Evolutionary conservation across 2,797 vertebrate species (phyloP).

Genomic region (Sebastes glaucus): DNA sequence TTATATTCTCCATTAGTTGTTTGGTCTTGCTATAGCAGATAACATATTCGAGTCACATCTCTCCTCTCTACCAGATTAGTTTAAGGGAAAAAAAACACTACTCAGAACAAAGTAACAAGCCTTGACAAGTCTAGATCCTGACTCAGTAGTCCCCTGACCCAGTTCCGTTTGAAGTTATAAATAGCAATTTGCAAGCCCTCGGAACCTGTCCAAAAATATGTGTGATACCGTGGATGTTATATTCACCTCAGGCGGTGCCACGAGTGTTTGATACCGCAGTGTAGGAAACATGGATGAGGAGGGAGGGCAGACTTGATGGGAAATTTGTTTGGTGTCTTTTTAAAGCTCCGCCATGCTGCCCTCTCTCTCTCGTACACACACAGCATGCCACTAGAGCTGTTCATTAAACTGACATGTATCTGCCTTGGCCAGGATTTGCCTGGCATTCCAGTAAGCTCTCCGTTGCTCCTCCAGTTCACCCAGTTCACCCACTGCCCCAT

Average conservation of each 20-base stretch:
- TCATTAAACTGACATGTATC: constrained; percentile 57
- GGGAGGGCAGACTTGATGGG: neutral
- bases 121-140: constrained; percentile 2
- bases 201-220: neutral
- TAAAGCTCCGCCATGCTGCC: constrained; percentile 11
- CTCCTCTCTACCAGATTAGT: neutral
- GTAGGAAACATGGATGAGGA: neutral
- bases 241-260: neutral
- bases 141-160: neutral
- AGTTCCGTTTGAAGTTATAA: constrained; percentile 22
- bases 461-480: neutral
- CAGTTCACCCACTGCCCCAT: neutral
- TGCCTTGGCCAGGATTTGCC: constrained; percentile 28
- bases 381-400: constrained; percentile 17
- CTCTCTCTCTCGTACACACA: neutral
- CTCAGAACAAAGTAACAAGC: neutral
- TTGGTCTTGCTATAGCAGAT: neutral
- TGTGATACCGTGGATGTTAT: neutral
- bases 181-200: constrained; percentile 3
- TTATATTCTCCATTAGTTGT: too few relatives aligned
- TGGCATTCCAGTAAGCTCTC: constrained; percentile 19
- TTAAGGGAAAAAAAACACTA: neutral
- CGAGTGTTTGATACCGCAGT: neutral
- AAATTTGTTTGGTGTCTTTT: constrained; percentile 36
- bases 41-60: neutral